Conservation (phyloP, 2,888 invertebrate genomes). For the Macroteleia sp. region DNA sequence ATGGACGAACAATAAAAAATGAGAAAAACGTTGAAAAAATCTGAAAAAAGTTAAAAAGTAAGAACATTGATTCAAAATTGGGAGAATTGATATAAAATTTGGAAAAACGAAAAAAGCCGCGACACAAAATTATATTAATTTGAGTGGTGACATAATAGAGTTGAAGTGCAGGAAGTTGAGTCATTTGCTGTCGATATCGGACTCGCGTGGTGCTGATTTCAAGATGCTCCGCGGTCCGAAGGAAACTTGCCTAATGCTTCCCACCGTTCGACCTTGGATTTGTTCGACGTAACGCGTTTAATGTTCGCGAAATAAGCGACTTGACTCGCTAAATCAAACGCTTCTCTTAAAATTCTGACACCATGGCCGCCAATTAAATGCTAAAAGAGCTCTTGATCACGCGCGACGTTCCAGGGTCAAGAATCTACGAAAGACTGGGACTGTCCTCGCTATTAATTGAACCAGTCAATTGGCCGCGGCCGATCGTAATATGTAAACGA, state of each 20-base stretch:
- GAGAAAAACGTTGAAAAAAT: no score
- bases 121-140: neutral
- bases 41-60: no score
- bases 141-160: slow-evolving; percentile 11
- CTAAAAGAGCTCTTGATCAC: slow-evolving; percentile 60
- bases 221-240: slow-evolving; percentile 11
- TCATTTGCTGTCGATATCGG: slow-evolving; percentile 8
- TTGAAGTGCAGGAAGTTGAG: slow-evolving; percentile 15
- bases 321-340: slow-evolving; percentile 55
- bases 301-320: slow-evolving; percentile 41
- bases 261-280: slow-evolving; percentile 24
- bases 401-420: slow-evolving; percentile 63
- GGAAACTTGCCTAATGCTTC: slow-evolving; percentile 23
- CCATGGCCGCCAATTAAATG: slow-evolving; percentile 61
- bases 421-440: slow-evolving; percentile 51
- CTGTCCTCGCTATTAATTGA: slow-evolving; percentile 61
- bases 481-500: slow-evolving; percentile 44
- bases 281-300: slow-evolving; percentile 29
- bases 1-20: no score
- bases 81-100: no score
- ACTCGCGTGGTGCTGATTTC: neutral
- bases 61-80: no score
- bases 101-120: neutral
- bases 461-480: slow-evolving; percentile 48
- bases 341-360: slow-evolving; percentile 64